These are phyloP conservation scores for Chirona hameri DNA, from an alignment of 2,888 invertebrate species.

Conservation along the genomic window DNA sequence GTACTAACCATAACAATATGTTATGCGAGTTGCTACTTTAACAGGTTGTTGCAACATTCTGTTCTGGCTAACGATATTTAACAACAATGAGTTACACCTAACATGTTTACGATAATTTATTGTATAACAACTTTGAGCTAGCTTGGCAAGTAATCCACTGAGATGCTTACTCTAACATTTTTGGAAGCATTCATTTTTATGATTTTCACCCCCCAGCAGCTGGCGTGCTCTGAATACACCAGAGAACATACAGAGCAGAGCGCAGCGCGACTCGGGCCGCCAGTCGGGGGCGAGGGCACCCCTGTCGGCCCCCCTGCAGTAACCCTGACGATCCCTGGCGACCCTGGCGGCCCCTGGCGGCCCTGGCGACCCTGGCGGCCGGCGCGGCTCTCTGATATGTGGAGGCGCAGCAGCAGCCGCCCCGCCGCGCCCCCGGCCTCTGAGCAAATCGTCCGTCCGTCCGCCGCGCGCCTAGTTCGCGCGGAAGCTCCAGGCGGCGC, in stretches of 20 bases:
- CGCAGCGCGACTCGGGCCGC: not conserved
- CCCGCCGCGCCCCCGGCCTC: not conserved
- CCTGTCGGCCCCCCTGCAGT: too few species aligned
- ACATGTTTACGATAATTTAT: conserved; percentile 25
- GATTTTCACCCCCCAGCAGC: conserved; percentile 3
- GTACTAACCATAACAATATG: conserved; percentile 1
- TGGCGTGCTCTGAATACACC: not conserved
- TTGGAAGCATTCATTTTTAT: conserved; percentile 27
- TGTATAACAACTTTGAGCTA: conserved; percentile 29
- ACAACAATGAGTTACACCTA: conserved; percentile 23
- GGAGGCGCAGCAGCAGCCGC: not conserved
- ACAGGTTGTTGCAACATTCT: not conserved
- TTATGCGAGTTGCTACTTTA: not conserved
- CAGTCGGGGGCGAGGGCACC: not conserved
- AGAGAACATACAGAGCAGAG: not conserved
- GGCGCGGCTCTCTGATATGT: not conserved
- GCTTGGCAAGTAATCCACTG: conserved; percentile 28
- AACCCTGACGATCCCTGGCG: too few species aligned
- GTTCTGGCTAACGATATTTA: not conserved
- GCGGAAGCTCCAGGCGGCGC: not conserved
- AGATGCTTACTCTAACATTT: conserved; percentile 24
- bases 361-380: too few species aligned
- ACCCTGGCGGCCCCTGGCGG: too few species aligned
- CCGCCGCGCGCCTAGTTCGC: not conserved
- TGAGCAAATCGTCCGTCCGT: not conserved